These are phyloP conservation scores for Danaus melanippus DNA, from an alignment of 1,140 invertebrate genomes.

Conservation along the genomic window DNA sequence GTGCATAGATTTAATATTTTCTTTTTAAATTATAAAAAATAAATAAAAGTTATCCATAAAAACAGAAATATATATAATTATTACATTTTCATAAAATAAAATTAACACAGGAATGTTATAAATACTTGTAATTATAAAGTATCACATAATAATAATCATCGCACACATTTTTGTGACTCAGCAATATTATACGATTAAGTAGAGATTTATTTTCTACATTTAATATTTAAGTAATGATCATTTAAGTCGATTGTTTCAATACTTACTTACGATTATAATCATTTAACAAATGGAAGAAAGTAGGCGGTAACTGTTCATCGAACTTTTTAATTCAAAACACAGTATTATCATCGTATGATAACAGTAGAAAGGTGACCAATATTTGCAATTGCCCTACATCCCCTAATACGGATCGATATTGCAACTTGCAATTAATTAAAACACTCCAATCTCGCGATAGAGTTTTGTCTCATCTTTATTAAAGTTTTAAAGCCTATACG, in stretches of 20 bases:
- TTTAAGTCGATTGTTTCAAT: too few species aligned
- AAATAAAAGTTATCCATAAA: slow-evolving; percentile 1
- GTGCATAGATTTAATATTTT: too few species aligned
- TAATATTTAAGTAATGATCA: too few species aligned
- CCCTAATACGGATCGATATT: slow-evolving; percentile 35
- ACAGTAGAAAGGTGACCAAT: slow-evolving; percentile 19
- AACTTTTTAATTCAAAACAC: slow-evolving; percentile 7
- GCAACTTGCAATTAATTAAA: slow-evolving; percentile 15
- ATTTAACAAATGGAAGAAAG: slow-evolving; percentile 1
- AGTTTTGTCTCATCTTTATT: background rate
- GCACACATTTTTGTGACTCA: too few species aligned
- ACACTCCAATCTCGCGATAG: background rate
- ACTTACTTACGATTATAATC: too few species aligned
- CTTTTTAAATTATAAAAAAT: too few species aligned
- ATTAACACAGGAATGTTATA: background rate
- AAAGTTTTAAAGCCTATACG: background rate
- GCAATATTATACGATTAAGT: too few species aligned
- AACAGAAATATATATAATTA: background rate
- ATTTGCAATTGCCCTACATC: slow-evolving; percentile 23
- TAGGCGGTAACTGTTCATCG: slow-evolving; percentile 8
- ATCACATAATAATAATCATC: too few species aligned
- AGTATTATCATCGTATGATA: slow-evolving; percentile 14
- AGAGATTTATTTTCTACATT: too few species aligned
- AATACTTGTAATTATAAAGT: too few species aligned
- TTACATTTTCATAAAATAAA: background rate